These are phyloP conservation scores for Salminus brasiliensis DNA, from an alignment of 2,113 vertebrate genomes.

Conservation along the genomic window DNA sequence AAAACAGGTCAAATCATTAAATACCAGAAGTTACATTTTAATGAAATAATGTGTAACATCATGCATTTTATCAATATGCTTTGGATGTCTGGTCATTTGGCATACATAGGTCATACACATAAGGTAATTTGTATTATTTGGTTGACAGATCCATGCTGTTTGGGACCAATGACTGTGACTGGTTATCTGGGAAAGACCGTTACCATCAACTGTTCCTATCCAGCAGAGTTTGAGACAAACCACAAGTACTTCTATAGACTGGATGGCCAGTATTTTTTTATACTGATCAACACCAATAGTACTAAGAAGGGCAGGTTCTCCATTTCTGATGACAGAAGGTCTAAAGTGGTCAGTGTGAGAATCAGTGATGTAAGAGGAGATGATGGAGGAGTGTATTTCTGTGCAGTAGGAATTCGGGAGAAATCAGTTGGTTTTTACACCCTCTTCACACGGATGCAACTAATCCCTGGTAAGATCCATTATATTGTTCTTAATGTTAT, in stretches of 20 bases:
- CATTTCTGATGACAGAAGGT: background rate
- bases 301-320: background rate
- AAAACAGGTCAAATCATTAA: background rate
- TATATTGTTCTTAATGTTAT: background rate
- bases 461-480: background rate
- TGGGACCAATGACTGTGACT: background rate
- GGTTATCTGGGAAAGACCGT: background rate
- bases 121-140: background rate
- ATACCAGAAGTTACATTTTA: too few species aligned
- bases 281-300: background rate
- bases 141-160: background rate
- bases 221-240: background rate
- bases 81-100: too few species aligned
- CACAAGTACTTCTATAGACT: background rate
- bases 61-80: too few species aligned
- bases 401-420: background rate
- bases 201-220: background rate
- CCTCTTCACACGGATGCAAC: background rate
- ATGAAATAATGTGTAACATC: too few species aligned
- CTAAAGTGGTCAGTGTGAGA: background rate
- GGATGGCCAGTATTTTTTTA: background rate
- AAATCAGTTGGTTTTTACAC: background rate
- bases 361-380: conserved; percentile 15
- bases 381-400: conserved; percentile 17
- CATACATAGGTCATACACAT: background rate